Percentiles rank a stretch among this genome's conserved stretches.
Evolutionary conservation across 2,888 invertebrate genomes (phyloP).

Genomic region (Sthenelais limicola): DNA sequence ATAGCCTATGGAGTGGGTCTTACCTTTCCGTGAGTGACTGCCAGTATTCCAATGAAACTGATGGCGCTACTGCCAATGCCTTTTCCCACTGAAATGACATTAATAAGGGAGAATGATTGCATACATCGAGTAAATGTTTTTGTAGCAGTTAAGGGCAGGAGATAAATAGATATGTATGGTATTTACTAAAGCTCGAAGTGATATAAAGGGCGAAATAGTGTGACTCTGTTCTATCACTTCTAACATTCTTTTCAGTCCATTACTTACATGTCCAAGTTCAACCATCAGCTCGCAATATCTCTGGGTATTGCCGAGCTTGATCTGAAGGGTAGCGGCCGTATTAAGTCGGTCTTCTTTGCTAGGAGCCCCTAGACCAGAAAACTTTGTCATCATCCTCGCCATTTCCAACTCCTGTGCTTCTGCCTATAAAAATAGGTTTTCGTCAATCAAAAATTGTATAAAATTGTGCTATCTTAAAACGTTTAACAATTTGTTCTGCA

Average conservation of each 20-base stretch:
- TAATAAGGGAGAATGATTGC: neutral
- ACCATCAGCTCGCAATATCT: conserved; percentile 73
- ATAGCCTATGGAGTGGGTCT: conserved; percentile 11
- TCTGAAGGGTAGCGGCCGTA: conserved; percentile 68
- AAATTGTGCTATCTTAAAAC: too few species aligned
- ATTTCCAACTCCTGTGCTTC: conserved; percentile 71
- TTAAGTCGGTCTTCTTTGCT: conserved; percentile 64
- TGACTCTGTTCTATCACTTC: too few species aligned
- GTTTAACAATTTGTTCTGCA: neutral
- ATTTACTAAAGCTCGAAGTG: too few species aligned
- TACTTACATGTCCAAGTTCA: conserved; percentile 69
- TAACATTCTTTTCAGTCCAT: too few species aligned
- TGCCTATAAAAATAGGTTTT: too few species aligned
- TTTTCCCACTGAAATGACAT: conserved; percentile 69
- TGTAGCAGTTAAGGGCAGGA: too few species aligned
- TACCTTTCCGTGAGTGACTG: conserved; percentile 67
- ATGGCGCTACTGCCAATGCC: conserved; percentile 73
- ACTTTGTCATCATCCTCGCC: conserved; percentile 64
- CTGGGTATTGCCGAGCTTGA: conserved; percentile 71
- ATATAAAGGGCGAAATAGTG: too few species aligned
- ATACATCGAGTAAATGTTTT: too few species aligned
- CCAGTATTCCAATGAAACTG: conserved; percentile 73
- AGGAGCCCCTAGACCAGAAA: conserved; percentile 62
- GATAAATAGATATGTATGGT: too few species aligned
- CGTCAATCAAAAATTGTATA: too few species aligned